Percentiles rank a stretch among this genome's conserved stretches.
Evolutionary conservation across 2,888 invertebrate species (phyloP).

Genomic region (Exephanes ischioxanthus): DNA sequence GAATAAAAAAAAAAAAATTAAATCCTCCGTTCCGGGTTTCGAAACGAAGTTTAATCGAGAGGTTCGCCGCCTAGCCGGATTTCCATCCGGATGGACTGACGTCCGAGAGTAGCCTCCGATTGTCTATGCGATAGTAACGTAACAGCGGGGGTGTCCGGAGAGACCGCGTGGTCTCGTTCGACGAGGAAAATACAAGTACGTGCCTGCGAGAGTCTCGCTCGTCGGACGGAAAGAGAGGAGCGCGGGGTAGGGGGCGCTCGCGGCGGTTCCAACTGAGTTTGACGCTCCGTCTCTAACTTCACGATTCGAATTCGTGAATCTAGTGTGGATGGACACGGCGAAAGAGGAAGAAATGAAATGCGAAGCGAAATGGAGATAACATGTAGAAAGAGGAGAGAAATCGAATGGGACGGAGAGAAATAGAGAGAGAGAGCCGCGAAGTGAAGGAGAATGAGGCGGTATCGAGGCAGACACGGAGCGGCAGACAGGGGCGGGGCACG

Average conservation of each 20-base stretch:
- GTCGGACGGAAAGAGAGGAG: not conserved
- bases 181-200: not conserved
- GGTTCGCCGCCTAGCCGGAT: not conserved
- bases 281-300: slow-evolving; percentile 54
- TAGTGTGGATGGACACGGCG: slow-evolving; percentile 24
- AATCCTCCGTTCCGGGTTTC: not conserved
- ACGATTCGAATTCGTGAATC: slow-evolving; percentile 57
- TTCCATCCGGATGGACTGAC: not conserved
- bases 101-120: not conserved
- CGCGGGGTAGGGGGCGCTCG: not conserved
- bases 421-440: slow-evolving; percentile 44
- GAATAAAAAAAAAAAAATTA: not conserved
- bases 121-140: not conserved
- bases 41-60: not conserved
- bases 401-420: slow-evolving; percentile 56
- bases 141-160: not conserved
- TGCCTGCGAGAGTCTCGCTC: not conserved
- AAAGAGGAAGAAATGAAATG: slow-evolving; percentile 42
- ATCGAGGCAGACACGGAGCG: slow-evolving; percentile 72
- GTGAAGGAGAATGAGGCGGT: slow-evolving; percentile 31
- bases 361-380: slow-evolving; percentile 39
- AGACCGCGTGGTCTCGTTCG: not conserved
- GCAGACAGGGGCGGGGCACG: slow-evolving; percentile 79
- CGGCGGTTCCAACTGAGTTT: not conserved
- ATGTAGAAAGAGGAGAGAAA: slow-evolving; percentile 50